Evolutionary conservation across 2,888 invertebrate species (phyloP).

Genomic region (Pseudococcus viburni): DNA sequence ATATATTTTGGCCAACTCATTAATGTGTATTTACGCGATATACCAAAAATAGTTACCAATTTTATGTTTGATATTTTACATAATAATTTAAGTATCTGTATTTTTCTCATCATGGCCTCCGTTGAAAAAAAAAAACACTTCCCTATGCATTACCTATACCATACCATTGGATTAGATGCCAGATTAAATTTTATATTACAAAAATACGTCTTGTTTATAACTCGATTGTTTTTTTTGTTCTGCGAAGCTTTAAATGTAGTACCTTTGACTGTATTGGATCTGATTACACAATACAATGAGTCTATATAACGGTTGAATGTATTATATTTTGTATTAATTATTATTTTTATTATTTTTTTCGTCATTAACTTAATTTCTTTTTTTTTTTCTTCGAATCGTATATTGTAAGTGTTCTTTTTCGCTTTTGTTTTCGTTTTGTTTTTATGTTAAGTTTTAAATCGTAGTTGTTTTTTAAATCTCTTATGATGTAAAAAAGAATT

Average conservation of each 20-base stretch:
- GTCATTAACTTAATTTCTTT: conserved; percentile 47
- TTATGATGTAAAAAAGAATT: conserved; percentile 42
- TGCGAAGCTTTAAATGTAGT: conserved; percentile 33
- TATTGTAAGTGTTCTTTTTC: conserved; percentile 35
- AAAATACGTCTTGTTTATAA: not conserved
- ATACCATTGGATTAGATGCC: not conserved
- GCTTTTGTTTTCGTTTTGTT: conserved; percentile 48
- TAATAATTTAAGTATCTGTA: not conserved
- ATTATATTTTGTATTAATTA: conserved; percentile 44
- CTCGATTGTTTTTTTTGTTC: not conserved
- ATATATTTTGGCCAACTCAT: conserved; percentile 30
- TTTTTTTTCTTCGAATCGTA: conserved; percentile 30
- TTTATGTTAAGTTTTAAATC: conserved; percentile 47
- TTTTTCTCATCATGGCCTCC: conserved; percentile 24
- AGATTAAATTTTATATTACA: no score
- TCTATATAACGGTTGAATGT: conserved; percentile 34
- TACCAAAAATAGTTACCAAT: conserved; percentile 66
- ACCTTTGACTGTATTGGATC: conserved; percentile 40
- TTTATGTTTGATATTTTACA: conserved; percentile 59
- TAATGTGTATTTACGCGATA: conserved; percentile 20
- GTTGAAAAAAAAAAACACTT: not conserved
- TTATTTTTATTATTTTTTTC: conserved; percentile 29
- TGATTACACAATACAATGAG: not conserved
- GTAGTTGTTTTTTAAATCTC: conserved; percentile 26
- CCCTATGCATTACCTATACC: not conserved